Conservation (phyloP, 92 coral and sea anemone species). For the Porites rus region DNA sequence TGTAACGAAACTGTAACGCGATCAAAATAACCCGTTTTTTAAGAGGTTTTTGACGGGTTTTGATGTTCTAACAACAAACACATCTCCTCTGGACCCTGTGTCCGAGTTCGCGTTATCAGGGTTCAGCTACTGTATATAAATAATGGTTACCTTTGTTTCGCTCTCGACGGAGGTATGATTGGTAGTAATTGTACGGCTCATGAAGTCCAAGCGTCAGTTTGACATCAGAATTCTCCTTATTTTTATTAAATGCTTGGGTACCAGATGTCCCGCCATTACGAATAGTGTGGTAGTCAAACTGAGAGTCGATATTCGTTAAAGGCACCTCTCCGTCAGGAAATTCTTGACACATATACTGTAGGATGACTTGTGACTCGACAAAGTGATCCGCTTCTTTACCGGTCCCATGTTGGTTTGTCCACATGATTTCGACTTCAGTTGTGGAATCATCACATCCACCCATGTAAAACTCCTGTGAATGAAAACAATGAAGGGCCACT, state of each 20-base stretch:
- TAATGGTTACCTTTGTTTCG: conserved; percentile 23
- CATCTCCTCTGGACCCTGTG: no score
- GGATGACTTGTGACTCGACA: conserved; percentile 50
- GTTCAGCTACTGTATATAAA: background rate
- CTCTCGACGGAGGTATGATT: conserved; percentile 10
- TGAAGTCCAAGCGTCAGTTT: no score
- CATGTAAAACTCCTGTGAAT: conserved; percentile 23
- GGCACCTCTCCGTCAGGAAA: no score
- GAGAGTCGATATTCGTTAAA: background rate
- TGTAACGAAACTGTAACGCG: no score
- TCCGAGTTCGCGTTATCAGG: no score
- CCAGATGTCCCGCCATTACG: background rate
- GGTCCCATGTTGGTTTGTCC: conserved; percentile 25
- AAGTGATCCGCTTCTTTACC: conserved; percentile 33
- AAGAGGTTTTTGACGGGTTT: no score
- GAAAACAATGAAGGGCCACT: background rate
- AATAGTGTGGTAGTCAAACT: conserved; percentile 16
- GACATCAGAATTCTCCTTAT: background rate
- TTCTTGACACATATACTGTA: conserved; percentile 34
- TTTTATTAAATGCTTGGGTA: background rate
- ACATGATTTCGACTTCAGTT: conserved; percentile 48
- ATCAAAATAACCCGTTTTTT: no score
- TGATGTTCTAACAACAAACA: no score
- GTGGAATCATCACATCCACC: conserved; percentile 22
- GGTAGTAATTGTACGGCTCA: conserved; percentile 21